A percentile compares a stretch with the other conserved stretches of the same genome.
These are phyloP conservation scores for Dicycla oo DNA, from an alignment of 2,888 invertebrate genomes.

Conservation along the genomic window DNA sequence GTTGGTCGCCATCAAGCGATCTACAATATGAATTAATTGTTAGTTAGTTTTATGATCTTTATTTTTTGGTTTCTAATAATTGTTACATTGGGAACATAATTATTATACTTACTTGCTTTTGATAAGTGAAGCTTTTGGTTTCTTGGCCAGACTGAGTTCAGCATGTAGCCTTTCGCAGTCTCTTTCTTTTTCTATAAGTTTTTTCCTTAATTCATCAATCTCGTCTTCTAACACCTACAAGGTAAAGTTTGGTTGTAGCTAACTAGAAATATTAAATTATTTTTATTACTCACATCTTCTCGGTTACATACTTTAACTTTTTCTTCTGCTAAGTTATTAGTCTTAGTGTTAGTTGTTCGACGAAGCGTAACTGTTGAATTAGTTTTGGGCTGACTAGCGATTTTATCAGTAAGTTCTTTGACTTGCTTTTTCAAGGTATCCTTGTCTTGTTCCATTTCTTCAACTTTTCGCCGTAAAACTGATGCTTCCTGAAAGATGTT, in stretches of 20 bases:
- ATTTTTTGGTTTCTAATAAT: not conserved
- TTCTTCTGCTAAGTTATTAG: slow-evolving; percentile 91
- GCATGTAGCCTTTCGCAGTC: slow-evolving; percentile 94
- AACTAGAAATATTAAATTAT: not conserved
- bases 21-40: slow-evolving; percentile 75
- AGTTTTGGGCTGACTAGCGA: slow-evolving; percentile 86
- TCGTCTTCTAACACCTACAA: slow-evolving; percentile 93
- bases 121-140: slow-evolving; percentile 91
- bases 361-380: slow-evolving; percentile 77
- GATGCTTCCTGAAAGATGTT: slow-evolving; percentile 92
- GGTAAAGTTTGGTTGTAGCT: slow-evolving; percentile 19
- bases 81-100: not conserved
- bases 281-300: not conserved
- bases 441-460: slow-evolving; percentile 95
- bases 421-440: slow-evolving; percentile 93
- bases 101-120: slow-evolving; percentile 91
- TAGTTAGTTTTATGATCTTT: not conserved
- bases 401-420: slow-evolving; percentile 94
- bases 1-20: slow-evolving; percentile 91
- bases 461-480: slow-evolving; percentile 95
- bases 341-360: slow-evolving; percentile 80
- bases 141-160: slow-evolving; percentile 92
- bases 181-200: slow-evolving; percentile 95
- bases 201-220: slow-evolving; percentile 93
- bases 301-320: slow-evolving; percentile 90